Percentiles rank a stretch among this genome's conserved stretches.
Evolutionary conservation across 2,797 vertebrate genomes (phyloP).

Genomic region (Yasuhikotakia modesta): DNA sequence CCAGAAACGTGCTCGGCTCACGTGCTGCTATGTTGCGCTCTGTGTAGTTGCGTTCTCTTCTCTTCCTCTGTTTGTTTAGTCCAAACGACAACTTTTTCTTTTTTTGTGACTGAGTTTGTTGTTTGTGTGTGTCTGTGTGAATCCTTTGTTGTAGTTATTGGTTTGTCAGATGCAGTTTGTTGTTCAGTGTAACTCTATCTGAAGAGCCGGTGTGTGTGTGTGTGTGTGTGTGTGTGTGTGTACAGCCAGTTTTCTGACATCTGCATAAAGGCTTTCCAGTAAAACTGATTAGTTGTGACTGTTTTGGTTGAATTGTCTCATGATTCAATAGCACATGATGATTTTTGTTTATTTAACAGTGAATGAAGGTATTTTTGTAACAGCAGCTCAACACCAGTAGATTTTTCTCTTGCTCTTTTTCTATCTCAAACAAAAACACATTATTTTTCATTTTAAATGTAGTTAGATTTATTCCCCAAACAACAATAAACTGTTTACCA

Average conservation of each 20-base stretch:
- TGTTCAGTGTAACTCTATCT: slow-evolving; percentile 77
- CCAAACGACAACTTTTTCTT: slow-evolving; percentile 58
- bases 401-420: slow-evolving; percentile 63
- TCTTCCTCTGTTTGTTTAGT: slow-evolving; percentile 56
- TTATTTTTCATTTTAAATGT: too few relatives aligned
- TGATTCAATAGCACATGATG: slow-evolving; percentile 65
- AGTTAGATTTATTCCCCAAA: background rate
- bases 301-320: slow-evolving; percentile 60
- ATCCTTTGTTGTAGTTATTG: slow-evolving; percentile 54
- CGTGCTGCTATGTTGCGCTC: slow-evolving; percentile 66
- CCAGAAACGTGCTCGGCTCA: slow-evolving; percentile 85
- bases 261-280: slow-evolving; percentile 65
- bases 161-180: slow-evolving; percentile 68
- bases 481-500: background rate
- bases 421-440: slow-evolving; percentile 51
- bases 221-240: slow-evolving; percentile 69
- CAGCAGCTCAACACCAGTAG: slow-evolving; percentile 55
- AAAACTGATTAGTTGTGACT: slow-evolving; percentile 67
- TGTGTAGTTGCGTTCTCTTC: slow-evolving; percentile 61
- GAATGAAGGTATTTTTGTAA: slow-evolving; percentile 60
- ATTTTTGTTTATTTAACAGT: background rate
- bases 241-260: slow-evolving; percentile 80
- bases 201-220: slow-evolving; percentile 77
- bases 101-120: slow-evolving; percentile 55
- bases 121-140: slow-evolving; percentile 61